A percentile compares a stretch with the other conserved stretches of the same genome.
Evolutionary conservation across 2,113 vertebrate genomes (phyloP).

Genomic region (Corydoras sp.): DNA sequence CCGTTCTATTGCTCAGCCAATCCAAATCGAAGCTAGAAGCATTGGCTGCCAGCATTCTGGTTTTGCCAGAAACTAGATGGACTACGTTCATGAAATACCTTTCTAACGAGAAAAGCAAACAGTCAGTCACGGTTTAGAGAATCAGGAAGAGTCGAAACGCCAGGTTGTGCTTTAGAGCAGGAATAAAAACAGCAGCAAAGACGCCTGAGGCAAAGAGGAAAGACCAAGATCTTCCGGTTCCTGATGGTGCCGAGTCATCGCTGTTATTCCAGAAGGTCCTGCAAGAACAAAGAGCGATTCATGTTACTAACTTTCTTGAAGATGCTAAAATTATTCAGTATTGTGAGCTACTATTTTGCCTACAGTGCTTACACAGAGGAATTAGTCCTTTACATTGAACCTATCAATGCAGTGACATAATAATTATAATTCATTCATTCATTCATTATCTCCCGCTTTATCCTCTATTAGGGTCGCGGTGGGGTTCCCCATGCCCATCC

Average conservation of each 20-base stretch:
- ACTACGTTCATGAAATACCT: slow-evolving; percentile 24
- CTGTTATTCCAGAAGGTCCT: slow-evolving; percentile 69
- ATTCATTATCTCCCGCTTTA: no score
- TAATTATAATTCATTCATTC: no score
- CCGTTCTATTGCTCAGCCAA: background rate
- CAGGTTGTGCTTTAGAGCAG: slow-evolving; percentile 40
- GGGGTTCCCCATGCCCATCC: no score
- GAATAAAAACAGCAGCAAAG: slow-evolving; percentile 30
- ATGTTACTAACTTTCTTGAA: background rate
- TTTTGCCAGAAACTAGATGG: background rate
- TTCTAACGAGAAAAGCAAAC: background rate
- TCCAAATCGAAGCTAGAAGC: slow-evolving; percentile 10
- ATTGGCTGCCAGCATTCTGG: background rate
- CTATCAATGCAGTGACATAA: no score
- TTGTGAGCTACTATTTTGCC: no score
- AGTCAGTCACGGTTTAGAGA: slow-evolving; percentile 14
- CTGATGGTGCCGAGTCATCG: slow-evolving; percentile 28
- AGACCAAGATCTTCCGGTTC: slow-evolving; percentile 24
- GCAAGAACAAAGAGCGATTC: slow-evolving; percentile 19
- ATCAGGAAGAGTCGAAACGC: slow-evolving; percentile 18
- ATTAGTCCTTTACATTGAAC: no score
- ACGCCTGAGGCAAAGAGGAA: slow-evolving; percentile 20
- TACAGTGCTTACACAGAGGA: no score
- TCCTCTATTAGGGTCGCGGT: no score
- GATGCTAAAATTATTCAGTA: no score